Percentiles rank a stretch among this genome's conserved stretches.
phyloP scores from a whole-genome alignment of 2,888 invertebrate species.

The Griposia aprilina region DNA sequence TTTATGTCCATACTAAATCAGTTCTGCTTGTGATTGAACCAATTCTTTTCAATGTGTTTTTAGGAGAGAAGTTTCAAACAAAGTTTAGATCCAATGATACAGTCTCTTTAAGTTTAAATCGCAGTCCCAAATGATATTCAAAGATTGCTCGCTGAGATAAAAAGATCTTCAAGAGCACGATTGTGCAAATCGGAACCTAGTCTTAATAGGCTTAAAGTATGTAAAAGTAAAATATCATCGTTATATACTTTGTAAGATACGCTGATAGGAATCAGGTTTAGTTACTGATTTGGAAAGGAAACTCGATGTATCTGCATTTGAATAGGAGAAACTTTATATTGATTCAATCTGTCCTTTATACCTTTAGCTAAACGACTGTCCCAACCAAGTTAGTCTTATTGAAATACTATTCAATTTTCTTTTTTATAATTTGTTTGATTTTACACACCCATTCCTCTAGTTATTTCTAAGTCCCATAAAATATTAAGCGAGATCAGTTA shows the following conservation, averaged over 20 bases:
- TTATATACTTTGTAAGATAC: conserved; percentile 29
- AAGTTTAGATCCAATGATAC: conserved; percentile 39
- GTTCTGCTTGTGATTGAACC: conserved; percentile 1
- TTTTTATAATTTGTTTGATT: not conserved
- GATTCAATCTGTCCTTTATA: not conserved
- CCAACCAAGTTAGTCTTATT: not conserved
- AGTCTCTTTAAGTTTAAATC: conserved; percentile 49
- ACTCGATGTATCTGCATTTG: conserved; percentile 15
- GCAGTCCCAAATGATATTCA: conserved; percentile 52
- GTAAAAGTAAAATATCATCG: conserved; percentile 43
- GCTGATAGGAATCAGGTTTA: conserved; percentile 22
- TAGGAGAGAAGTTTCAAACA: conserved; percentile 23
- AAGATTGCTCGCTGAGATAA: conserved; percentile 54
- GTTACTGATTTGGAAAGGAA: conserved; percentile 18
- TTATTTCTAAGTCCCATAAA: not conserved
- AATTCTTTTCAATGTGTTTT: conserved; percentile 16
- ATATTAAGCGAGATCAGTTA: not conserved
- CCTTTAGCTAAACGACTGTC: no score
- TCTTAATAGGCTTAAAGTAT: conserved; percentile 53
- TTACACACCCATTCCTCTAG: not conserved
- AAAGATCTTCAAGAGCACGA: conserved; percentile 53
- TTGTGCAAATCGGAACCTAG: conserved; percentile 53
- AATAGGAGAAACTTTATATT: conserved; percentile 8
- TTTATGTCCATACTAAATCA: not conserved
- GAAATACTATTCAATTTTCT: not conserved